These are phyloP conservation scores for Myrmecobius fasciatus DNA, from an alignment of 2,113 vertebrate genomes.

Conservation along the genomic window DNA sequence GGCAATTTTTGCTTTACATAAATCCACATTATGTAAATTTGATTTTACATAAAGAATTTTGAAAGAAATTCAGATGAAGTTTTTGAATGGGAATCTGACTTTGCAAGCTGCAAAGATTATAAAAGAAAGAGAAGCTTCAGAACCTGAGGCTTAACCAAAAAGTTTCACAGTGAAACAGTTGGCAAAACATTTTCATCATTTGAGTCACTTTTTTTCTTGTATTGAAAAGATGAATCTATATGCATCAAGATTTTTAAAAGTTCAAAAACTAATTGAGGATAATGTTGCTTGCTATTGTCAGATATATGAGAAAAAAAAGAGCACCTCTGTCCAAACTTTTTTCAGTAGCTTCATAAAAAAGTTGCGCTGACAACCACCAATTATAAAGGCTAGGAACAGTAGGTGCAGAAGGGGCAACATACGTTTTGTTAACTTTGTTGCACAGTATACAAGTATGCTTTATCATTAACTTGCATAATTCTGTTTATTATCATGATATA, in stretches of 20 bases:
- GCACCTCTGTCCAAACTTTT: not conserved
- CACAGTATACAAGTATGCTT: not conserved
- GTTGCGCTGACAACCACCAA: not conserved
- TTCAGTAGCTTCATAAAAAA: not conserved
- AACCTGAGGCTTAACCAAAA: not conserved
- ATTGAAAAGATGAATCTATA: not conserved
- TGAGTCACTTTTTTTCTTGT: not conserved
- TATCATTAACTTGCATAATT: not conserved
- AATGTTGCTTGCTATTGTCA: not conserved
- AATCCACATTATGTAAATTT: not conserved
- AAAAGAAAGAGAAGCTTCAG: not conserved
- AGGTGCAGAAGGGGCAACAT: not conserved
- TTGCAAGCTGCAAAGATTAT: not conserved
- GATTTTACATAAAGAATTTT: not conserved
- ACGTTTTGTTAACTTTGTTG: not conserved
- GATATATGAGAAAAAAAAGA: not conserved
- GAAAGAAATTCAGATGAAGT: not conserved
- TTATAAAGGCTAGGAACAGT: not conserved
- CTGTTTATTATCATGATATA: not conserved
- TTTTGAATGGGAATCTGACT: not conserved
- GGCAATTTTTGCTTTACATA: not conserved
- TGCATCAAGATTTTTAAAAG: not conserved
- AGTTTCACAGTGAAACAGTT: not conserved
- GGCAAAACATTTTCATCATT: not conserved
- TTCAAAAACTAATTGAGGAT: not conserved